These are phyloP conservation scores for Chloropsis cyanopogon DNA, from an alignment of 2,113 vertebrate genomes.

Conservation along the genomic window DNA sequence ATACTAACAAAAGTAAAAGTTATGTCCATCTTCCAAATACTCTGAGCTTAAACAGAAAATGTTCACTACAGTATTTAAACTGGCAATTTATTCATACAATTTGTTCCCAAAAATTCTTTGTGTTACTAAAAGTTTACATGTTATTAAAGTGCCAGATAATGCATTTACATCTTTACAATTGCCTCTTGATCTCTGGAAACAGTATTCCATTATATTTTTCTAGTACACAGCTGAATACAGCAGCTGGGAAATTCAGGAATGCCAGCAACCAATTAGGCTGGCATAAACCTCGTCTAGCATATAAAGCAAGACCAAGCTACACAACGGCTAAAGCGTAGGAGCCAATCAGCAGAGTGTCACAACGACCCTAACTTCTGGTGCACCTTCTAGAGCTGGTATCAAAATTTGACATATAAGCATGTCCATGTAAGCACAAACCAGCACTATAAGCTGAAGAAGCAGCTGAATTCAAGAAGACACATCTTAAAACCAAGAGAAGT, in stretches of 20 bases:
- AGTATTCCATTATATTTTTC: slow-evolving; percentile 72
- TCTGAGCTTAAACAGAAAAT: background rate
- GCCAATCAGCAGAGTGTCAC: background rate
- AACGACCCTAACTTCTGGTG: background rate
- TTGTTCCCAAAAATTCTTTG: slow-evolving; percentile 20
- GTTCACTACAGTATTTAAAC: background rate
- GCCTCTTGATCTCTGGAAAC: slow-evolving; percentile 68
- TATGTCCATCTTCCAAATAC: background rate
- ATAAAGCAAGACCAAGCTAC: slow-evolving; percentile 65
- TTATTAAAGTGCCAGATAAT: slow-evolving; percentile 55
- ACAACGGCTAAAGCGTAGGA: slow-evolving; percentile 26
- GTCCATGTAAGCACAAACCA: background rate
- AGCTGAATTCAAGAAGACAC: background rate
- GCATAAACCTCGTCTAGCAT: slow-evolving; percentile 68
- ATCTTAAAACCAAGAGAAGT: background rate
- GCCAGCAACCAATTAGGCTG: slow-evolving; percentile 74
- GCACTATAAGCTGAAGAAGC: background rate
- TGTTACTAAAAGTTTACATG: background rate
- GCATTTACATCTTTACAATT: slow-evolving; percentile 67
- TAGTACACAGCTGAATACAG: slow-evolving; percentile 73
- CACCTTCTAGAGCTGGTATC: background rate
- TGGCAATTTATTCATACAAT: background rate
- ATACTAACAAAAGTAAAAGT: background rate
- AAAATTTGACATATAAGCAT: background rate
- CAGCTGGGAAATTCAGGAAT: slow-evolving; percentile 73